Percentiles rank a stretch among this genome's conserved stretches.
These are phyloP conservation scores for Andricus curvator DNA, from an alignment of 2,888 invertebrate genomes.

Conservation along the genomic window DNA sequence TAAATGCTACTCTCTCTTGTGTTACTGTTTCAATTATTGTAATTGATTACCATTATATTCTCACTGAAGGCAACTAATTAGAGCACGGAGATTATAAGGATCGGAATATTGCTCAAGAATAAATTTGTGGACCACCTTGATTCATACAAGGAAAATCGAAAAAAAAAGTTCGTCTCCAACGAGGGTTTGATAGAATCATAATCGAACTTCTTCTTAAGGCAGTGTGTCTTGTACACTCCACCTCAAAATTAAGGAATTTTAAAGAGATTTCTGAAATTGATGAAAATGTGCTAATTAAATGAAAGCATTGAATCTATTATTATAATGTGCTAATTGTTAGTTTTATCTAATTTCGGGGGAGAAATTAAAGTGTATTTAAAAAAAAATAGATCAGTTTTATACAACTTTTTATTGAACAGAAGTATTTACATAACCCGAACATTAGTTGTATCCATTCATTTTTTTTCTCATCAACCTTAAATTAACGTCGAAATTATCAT, in stretches of 20 bases:
- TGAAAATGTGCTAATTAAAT: too few relatives aligned
- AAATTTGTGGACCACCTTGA: constrained; percentile 10
- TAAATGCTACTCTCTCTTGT: background rate
- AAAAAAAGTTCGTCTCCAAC: background rate
- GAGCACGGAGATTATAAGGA: constrained; percentile 8
- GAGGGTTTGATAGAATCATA: background rate
- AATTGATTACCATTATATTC: background rate
- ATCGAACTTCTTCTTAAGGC: background rate
- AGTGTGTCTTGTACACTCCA: background rate
- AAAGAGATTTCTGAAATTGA: background rate
- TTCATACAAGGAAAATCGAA: background rate
- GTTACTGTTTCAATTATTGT: background rate
- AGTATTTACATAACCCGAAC: too few relatives aligned
- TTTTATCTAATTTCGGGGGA: too few relatives aligned
- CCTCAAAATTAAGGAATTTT: background rate
- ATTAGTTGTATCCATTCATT: too few relatives aligned
- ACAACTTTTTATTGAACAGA: too few relatives aligned
- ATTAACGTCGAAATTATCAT: too few relatives aligned
- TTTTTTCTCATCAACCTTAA: too few relatives aligned
- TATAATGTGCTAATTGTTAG: too few relatives aligned
- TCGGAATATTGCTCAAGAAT: constrained; percentile 4
- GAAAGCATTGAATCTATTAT: too few relatives aligned
- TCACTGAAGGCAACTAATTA: background rate
- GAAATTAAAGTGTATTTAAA: too few relatives aligned
- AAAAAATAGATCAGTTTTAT: too few relatives aligned